Percentiles rank a stretch among this genome's conserved stretches.
Evolutionary conservation across 1,140 invertebrate species (phyloP).

Genomic region (Drosophila tropicalis): DNA sequence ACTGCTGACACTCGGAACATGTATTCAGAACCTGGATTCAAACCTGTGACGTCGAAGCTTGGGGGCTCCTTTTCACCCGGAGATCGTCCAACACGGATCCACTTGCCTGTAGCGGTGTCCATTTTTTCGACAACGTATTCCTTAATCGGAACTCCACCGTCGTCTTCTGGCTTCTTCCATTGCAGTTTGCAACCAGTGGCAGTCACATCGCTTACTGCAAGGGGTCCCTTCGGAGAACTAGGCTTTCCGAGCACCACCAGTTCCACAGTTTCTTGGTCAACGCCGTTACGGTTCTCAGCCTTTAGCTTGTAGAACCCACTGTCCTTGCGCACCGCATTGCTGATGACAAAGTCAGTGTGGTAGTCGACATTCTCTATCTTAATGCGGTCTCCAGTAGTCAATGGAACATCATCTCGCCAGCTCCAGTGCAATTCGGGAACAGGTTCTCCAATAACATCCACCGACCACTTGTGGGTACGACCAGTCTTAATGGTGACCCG

Average conservation of each 20-base stretch:
- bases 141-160: slow-evolving; percentile 96
- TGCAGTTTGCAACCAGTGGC: slow-evolving; percentile 93
- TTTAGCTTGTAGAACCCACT: slow-evolving; percentile 95
- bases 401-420: slow-evolving; percentile 92
- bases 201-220: slow-evolving; percentile 93
- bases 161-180: slow-evolving; percentile 96
- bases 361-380: slow-evolving; percentile 96
- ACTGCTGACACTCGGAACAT: slow-evolving; percentile 98
- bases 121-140: slow-evolving; percentile 98
- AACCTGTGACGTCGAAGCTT: slow-evolving; percentile 93
- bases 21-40: slow-evolving; percentile 96
- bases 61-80: slow-evolving; percentile 88
- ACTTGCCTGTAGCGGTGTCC: slow-evolving; percentile 94
- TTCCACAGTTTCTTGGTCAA: slow-evolving; percentile 95
- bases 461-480: slow-evolving; percentile 95
- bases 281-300: slow-evolving; percentile 95
- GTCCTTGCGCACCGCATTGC: slow-evolving; percentile 92
- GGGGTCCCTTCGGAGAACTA: slow-evolving; percentile 92
- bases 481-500: slow-evolving; percentile 94
- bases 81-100: slow-evolving; percentile 92
- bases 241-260: slow-evolving; percentile 95
- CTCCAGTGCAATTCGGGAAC: slow-evolving; percentile 93
- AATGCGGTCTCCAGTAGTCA: slow-evolving; percentile 92
- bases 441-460: slow-evolving; percentile 95
- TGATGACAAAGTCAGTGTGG: slow-evolving; percentile 94